Percentiles rank a stretch among this genome's conserved stretches.
Conservation (phyloP, 2,797 vertebrate genomes). For the Arrhamphus sclerolepis region DNA sequence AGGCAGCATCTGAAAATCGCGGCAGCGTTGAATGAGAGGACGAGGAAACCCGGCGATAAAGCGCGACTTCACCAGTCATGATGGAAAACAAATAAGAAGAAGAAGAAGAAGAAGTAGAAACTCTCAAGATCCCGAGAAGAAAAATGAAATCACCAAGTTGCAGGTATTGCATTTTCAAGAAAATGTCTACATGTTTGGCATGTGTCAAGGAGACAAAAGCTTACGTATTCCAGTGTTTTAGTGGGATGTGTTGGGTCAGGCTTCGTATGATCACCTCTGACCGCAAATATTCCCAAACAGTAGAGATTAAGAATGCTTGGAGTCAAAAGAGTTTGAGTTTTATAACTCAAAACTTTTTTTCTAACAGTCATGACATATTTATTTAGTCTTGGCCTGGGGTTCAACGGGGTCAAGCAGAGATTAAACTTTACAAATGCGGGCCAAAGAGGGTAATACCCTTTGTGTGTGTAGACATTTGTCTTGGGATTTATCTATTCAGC, state of each 20-base stretch:
- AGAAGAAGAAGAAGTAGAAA: conserved; percentile 15
- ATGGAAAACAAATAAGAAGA: conserved; percentile 1
- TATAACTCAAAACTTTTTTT: background rate
- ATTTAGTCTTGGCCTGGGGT: conserved; percentile 10
- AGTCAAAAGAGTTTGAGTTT: background rate
- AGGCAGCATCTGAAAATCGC: background rate
- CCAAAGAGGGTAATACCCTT: conserved; percentile 10
- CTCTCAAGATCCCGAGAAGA: conserved; percentile 17
- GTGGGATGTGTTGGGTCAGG: conserved; percentile 29
- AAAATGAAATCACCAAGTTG: background rate
- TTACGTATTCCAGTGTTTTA: conserved; percentile 5
- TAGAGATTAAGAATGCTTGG: background rate
- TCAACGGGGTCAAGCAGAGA: conserved; percentile 16
- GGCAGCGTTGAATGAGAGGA: conserved; percentile 4
- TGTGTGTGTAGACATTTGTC: background rate
- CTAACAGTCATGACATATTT: conserved; percentile 2
- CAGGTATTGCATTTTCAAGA: conserved; percentile 47
- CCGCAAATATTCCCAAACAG: conserved; percentile 36
- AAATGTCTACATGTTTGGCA: conserved; percentile 3
- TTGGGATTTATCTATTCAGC: too few relatives aligned
- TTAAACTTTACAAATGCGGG: conserved; percentile 24
- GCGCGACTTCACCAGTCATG: background rate
- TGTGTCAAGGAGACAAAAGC: conserved; percentile 17
- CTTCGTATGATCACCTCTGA: conserved; percentile 28
- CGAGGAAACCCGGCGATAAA: conserved; percentile 18